These are phyloP conservation scores for Perca fluviatilis DNA, from an alignment of 2,113 vertebrate species.

Conservation along the genomic window DNA sequence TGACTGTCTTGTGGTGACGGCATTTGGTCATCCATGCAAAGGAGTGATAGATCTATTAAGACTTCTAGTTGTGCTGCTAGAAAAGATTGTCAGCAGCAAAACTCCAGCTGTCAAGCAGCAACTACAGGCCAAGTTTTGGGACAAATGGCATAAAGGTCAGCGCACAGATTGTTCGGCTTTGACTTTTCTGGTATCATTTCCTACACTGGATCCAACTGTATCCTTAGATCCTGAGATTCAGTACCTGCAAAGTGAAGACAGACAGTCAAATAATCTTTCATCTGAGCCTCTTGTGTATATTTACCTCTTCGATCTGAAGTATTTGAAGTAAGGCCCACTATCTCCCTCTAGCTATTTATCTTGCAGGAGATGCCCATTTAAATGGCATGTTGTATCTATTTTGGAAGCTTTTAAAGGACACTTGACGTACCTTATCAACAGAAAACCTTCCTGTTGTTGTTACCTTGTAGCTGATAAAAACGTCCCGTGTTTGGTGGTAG, in stretches of 20 bases:
- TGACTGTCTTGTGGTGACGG: constrained; percentile 12
- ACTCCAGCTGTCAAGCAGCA: constrained; percentile 9
- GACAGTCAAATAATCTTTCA: background rate
- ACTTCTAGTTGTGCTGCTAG: background rate
- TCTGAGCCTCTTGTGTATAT: background rate
- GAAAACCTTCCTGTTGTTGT: constrained; percentile 41
- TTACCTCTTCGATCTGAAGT: background rate
- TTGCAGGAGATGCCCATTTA: constrained; percentile 13
- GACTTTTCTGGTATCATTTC: constrained; percentile 42
- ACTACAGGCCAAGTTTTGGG: constrained; percentile 7
- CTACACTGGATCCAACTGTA: background rate
- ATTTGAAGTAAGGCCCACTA: constrained; percentile 22
- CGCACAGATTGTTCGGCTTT: background rate
- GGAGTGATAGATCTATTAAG: constrained; percentile 50
- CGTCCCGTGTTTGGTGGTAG: background rate
- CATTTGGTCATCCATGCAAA: constrained; percentile 31
- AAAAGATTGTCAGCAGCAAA: constrained; percentile 13
- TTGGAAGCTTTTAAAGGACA: constrained; percentile 46
- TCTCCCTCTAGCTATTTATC: constrained; percentile 63
- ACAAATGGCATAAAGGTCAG: background rate
- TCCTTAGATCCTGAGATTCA: constrained; percentile 11
- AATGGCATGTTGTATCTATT: constrained; percentile 52
- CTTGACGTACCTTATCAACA: constrained; percentile 50
- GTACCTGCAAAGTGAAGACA: constrained; percentile 48
- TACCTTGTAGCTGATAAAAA: constrained; percentile 29